These are phyloP conservation scores for Epinephelus lanceolatus DNA, from an alignment of 2,113 vertebrate genomes.

Conservation along the genomic window DNA sequence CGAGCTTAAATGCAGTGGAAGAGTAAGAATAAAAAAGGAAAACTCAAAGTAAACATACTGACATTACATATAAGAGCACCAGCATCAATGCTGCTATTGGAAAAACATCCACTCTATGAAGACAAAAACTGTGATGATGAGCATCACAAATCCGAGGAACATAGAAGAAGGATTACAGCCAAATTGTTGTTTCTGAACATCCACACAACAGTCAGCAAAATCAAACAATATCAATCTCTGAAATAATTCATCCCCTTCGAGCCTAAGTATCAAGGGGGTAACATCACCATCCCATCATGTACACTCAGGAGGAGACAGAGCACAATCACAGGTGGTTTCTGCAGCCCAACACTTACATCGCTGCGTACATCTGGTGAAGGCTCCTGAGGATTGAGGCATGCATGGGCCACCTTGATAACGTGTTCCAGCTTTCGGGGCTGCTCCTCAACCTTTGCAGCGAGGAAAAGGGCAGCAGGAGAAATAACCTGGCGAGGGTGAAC, in stretches of 20 bases:
- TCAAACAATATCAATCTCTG: neutral
- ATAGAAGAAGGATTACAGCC: neutral
- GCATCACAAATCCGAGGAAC: neutral
- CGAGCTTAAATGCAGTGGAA: constrained; percentile 3
- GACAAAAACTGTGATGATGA: neutral
- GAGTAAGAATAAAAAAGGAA: neutral
- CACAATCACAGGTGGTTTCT: neutral
- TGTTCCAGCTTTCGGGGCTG: constrained; percentile 97
- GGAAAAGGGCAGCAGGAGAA: constrained; percentile 93
- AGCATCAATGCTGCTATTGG: neutral
- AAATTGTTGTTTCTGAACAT: neutral
- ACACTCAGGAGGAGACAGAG: neutral
- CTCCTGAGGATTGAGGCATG: constrained; percentile 94
- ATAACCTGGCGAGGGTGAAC: constrained; percentile 83
- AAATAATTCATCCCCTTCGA: neutral
- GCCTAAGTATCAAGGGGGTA: fast-evolving
- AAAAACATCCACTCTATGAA: neutral
- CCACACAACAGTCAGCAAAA: neutral
- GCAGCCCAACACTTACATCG: constrained; percentile 85
- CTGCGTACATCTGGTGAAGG: constrained; percentile 92
- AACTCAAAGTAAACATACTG: neutral
- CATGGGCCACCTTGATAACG: constrained; percentile 95
- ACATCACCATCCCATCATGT: no score
- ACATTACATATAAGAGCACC: neutral
- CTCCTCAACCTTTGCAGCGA: constrained; percentile 98